Conservation (phyloP, 2,888 invertebrate species). For the Thumatha senex region DNA sequence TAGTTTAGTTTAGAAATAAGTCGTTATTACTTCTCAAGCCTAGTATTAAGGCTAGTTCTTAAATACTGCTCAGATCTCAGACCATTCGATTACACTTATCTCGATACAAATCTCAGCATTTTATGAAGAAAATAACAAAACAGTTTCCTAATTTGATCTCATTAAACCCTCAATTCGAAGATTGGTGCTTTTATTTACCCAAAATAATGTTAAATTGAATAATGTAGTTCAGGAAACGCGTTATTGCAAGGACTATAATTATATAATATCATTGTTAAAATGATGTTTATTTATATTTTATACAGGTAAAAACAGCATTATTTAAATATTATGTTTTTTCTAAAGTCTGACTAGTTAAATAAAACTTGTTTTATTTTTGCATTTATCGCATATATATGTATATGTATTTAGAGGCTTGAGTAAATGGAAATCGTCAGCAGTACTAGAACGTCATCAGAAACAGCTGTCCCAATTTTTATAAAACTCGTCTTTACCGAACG, state of each 20-base stretch:
- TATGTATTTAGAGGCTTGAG: no score
- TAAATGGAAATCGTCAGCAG: slow-evolving; percentile 3
- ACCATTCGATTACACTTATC: slow-evolving; percentile 9
- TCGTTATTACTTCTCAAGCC: slow-evolving; percentile 41
- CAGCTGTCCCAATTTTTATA: slow-evolving; percentile 1
- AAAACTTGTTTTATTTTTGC: slow-evolving; percentile 22
- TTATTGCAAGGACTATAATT: slow-evolving; percentile 10
- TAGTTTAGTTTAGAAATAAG: slow-evolving; percentile 47
- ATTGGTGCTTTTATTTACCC: slow-evolving; percentile 57
- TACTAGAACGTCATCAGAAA: slow-evolving; percentile 11
- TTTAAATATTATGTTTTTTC: slow-evolving; percentile 10
- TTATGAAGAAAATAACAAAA: slow-evolving; percentile 26
- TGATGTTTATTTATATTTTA: slow-evolving; percentile 11
- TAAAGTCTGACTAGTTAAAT: slow-evolving; percentile 45
- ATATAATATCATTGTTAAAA: slow-evolving; percentile 9
- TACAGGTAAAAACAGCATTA: slow-evolving; percentile 1
- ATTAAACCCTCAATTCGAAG: slow-evolving; percentile 37
- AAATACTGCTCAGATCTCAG: slow-evolving; percentile 46
- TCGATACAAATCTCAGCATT: no score
- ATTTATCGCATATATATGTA: slow-evolving; percentile 18
- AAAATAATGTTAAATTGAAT: slow-evolving; percentile 26
- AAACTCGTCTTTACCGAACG: neutral
- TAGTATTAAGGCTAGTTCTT: slow-evolving; percentile 22
- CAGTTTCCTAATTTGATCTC: slow-evolving; percentile 68
- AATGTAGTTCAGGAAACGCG: slow-evolving; percentile 9